phyloP scores from a whole-genome alignment of 1,140 invertebrate genomes.

The Bombyx mandarina region DNA sequence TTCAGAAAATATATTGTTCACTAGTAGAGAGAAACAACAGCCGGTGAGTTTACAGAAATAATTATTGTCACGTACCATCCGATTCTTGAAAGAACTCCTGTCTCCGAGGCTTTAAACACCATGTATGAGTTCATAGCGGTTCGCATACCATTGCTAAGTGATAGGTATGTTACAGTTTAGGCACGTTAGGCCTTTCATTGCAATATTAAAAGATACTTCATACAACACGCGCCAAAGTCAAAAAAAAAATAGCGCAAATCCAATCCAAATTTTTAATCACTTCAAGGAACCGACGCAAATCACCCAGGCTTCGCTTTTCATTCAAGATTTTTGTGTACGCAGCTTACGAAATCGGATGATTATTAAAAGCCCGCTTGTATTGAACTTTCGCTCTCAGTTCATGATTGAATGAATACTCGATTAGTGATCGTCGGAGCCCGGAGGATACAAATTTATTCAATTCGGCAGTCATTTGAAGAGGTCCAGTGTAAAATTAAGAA shows the following conservation, averaged over 20 bases:
- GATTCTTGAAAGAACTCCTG: no score
- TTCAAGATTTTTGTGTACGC: slow-evolving; percentile 10
- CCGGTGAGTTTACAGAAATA: no score
- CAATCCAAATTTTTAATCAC: neutral
- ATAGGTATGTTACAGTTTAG: no score
- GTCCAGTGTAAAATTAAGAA: no score
- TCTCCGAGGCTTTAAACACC: no score
- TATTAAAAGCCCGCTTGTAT: slow-evolving; percentile 12
- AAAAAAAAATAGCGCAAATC: neutral
- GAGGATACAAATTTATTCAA: slow-evolving; percentile 14
- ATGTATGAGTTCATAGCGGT: no score
- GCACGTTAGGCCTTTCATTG: no score
- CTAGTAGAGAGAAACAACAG: no score
- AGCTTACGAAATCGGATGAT: slow-evolving; percentile 13
- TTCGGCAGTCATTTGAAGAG: slow-evolving; percentile 3
- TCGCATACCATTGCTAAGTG: no score
- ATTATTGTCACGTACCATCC: no score
- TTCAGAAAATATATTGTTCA: no score
- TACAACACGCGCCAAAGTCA: neutral
- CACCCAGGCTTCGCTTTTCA: slow-evolving; percentile 10
- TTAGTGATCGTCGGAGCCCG: slow-evolving; percentile 14
- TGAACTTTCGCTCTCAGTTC: slow-evolving; percentile 6
- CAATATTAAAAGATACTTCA: no score
- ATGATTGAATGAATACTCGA: slow-evolving; percentile 16
- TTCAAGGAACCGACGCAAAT: slow-evolving; percentile 3